Conservation (phyloP, 2,797 vertebrate genomes). For the Emydoidea blandingii region DNA sequence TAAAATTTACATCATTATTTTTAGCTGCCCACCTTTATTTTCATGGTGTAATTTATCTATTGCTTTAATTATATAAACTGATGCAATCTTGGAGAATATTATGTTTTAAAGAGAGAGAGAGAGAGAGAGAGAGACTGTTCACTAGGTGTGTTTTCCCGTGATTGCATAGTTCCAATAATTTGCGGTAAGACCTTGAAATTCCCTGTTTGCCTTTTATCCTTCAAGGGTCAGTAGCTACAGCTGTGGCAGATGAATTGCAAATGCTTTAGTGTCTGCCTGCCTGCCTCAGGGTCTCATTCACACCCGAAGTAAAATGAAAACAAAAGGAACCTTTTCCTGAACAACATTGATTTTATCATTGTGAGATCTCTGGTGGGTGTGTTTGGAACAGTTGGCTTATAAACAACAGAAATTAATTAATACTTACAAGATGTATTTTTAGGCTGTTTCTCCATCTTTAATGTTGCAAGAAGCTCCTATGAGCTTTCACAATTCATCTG, state of each 20-base stretch:
- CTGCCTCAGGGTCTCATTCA: not conserved
- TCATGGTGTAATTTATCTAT: not conserved
- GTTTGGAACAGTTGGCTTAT: not conserved
- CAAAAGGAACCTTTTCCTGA: not conserved
- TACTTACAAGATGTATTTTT: not conserved
- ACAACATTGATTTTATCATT: slow-evolving; percentile 24
- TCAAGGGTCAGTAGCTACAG: slow-evolving; percentile 8
- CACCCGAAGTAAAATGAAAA: slow-evolving; percentile 45
- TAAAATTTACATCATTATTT: not conserved
- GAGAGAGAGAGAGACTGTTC: not conserved
- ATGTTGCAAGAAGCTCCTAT: not conserved
- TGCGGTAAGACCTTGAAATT: slow-evolving; percentile 10
- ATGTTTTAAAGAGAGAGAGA: not conserved
- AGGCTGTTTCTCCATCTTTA: not conserved
- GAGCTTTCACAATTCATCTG: not conserved
- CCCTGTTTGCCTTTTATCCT: not conserved
- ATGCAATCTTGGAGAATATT: not conserved
- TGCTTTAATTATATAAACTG: not conserved
- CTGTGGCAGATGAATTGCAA: not conserved
- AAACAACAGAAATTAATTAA: slow-evolving; percentile 38
- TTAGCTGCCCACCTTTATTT: not conserved
- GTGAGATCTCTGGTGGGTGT: not conserved
- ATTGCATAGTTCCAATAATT: slow-evolving; percentile 19
- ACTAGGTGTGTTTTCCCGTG: not conserved
- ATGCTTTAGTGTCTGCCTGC: not conserved